These are phyloP conservation scores for Enoplosus armatus DNA, from an alignment of 2,797 vertebrate genomes.

Conservation along the genomic window DNA sequence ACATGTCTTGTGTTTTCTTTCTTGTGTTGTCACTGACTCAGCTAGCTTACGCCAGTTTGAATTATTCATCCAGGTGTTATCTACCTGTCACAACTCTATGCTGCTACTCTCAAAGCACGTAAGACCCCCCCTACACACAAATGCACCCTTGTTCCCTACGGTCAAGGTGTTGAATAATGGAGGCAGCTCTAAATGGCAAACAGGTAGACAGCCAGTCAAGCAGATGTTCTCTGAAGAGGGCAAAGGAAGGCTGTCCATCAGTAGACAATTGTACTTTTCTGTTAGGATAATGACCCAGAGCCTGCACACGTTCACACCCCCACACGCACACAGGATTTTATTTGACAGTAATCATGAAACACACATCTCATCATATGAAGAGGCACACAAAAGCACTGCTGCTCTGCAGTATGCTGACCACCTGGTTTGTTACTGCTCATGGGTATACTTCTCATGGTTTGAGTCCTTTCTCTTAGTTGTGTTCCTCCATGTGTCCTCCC, in stretches of 20 bases:
- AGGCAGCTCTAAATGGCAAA: conserved; percentile 71
- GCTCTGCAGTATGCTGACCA: background rate
- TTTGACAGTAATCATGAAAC: conserved; percentile 33
- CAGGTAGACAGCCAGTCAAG: conserved; percentile 59
- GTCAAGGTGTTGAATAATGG: conserved; percentile 75
- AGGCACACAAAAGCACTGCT: background rate
- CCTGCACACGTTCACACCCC: conserved; percentile 1
- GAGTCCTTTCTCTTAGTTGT: conserved; percentile 18
- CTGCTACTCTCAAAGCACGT: conserved; percentile 53
- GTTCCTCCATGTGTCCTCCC: conserved; percentile 13
- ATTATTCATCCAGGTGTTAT: conserved; percentile 85
- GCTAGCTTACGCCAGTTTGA: conserved; percentile 75
- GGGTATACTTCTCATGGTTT: conserved; percentile 33
- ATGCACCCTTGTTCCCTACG: conserved; percentile 46
- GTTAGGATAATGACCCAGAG: conserved; percentile 44
- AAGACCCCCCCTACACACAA: conserved; percentile 38
- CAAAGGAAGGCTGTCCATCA: conserved; percentile 50
- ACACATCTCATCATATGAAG: conserved; percentile 4
- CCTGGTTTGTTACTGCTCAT: conserved; percentile 37
- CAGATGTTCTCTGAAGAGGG: conserved; percentile 63
- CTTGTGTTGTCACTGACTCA: conserved; percentile 70
- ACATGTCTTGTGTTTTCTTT: conserved; percentile 73
- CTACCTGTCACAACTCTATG: conserved; percentile 82
- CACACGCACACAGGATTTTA: conserved; percentile 2
- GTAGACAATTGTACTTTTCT: conserved; percentile 26